Conservation (phyloP, 92 coral and sea anemone species). For the Siderastrea siderea region DNA sequence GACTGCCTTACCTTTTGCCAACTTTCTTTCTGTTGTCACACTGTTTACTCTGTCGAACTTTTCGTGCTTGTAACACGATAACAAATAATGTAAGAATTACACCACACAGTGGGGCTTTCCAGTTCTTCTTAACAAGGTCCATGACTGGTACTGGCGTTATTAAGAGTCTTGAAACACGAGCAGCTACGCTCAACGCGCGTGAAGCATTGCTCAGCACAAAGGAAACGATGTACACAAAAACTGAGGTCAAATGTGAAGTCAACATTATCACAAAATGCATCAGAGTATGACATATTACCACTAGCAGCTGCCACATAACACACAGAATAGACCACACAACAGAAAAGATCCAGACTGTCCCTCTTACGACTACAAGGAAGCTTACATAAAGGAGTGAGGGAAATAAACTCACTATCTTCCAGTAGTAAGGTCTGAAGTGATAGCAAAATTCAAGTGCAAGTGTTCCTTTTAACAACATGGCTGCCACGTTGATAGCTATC, state of each 20-base stretch:
- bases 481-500: background rate
- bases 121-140: background rate
- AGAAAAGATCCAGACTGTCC: background rate
- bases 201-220: background rate
- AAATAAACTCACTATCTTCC: background rate
- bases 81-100: too few relatives aligned
- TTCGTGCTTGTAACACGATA: too few relatives aligned
- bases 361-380: background rate
- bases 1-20: too few relatives aligned
- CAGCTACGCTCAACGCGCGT: background rate
- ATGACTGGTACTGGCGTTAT: too few relatives aligned
- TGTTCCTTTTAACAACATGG: background rate
- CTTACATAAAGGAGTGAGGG: background rate
- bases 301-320: background rate
- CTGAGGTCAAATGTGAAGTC: background rate
- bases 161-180: background rate
- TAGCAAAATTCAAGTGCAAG: conserved; percentile 16
- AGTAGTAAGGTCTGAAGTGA: conserved; percentile 22
- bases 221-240: background rate
- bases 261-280: background rate
- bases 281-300: background rate
- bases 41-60: too few relatives aligned
- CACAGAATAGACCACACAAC: background rate
- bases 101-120: background rate
- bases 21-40: too few relatives aligned